Conservation (phyloP, 2,113 vertebrate genomes). For the Strix aluco region DNA sequence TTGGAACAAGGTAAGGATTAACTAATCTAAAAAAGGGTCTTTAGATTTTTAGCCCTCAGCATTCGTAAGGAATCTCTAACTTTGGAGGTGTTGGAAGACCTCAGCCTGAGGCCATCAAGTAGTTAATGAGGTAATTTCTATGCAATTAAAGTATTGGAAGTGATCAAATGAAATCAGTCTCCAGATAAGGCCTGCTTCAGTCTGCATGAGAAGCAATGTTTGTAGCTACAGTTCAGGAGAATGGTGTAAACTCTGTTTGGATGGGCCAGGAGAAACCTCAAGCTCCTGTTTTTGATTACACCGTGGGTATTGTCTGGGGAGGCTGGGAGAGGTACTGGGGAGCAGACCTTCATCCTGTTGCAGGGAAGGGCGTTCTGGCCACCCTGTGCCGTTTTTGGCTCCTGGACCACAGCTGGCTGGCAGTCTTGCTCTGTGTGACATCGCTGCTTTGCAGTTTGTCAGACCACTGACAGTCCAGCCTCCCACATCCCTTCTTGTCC, state of each 20-base stretch:
- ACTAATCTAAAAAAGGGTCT: background rate
- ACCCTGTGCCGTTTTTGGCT: background rate
- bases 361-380: background rate
- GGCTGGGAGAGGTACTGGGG: background rate
- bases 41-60: background rate
- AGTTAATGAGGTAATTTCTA: background rate
- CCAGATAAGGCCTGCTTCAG: background rate
- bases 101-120: background rate
- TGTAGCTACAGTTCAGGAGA: background rate
- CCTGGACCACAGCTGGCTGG: accelerated
- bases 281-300: background rate
- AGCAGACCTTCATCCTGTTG: background rate
- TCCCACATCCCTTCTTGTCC: background rate
- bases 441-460: background rate
- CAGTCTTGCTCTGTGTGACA: background rate
- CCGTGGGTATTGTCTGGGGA: background rate
- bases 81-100: background rate
- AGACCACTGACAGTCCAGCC: background rate
- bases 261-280: background rate
- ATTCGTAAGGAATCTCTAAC: background rate
- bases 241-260: background rate
- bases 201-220: background rate
- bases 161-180: background rate
- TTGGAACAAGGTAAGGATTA: background rate
- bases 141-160: background rate